A percentile compares a stretch with the other conserved stretches of the same genome.
Evolutionary conservation across 2,797 vertebrate species (phyloP).

Genomic region (Apogon hyalosoma): DNA sequence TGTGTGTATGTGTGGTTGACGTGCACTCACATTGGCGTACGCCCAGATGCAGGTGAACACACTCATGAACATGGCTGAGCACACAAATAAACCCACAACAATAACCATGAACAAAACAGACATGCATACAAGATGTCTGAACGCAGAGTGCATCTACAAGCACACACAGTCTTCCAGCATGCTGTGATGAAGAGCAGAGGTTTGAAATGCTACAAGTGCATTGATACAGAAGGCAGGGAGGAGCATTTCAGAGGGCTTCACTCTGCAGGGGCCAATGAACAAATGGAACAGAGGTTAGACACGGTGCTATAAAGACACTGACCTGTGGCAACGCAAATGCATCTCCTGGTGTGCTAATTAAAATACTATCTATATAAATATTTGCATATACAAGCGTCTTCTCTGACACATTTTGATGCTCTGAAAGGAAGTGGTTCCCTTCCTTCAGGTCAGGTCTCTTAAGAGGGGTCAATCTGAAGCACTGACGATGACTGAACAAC

Average conservation of each 20-base stretch:
- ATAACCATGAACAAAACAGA: constrained; percentile 72
- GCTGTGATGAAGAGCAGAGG: constrained; percentile 74
- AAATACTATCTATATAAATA: constrained; percentile 17
- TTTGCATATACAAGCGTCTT: constrained; percentile 22
- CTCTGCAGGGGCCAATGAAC: constrained; percentile 45
- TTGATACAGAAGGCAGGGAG: constrained; percentile 42
- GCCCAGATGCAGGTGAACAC: constrained; percentile 65
- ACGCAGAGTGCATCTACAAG: constrained; percentile 50
- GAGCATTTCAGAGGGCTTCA: constrained; percentile 54
- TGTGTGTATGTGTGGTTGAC: constrained; percentile 46
- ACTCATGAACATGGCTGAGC: constrained; percentile 72
- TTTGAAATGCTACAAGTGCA: constrained; percentile 60
- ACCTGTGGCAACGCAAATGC: constrained; percentile 14
- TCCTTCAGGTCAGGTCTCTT: constrained; percentile 4
- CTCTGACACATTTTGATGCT: constrained; percentile 6
- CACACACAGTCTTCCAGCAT: constrained; percentile 41
- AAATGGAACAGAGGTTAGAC: constrained; percentile 31
- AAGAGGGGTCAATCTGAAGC: neutral
- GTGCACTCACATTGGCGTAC: constrained; percentile 47
- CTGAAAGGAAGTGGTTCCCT: neutral
- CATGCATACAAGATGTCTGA: constrained; percentile 67
- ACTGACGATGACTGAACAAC: constrained; percentile 10
- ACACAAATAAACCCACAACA: constrained; percentile 74
- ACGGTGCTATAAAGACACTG: constrained; percentile 19
- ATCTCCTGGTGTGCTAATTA: constrained; percentile 21